These are phyloP conservation scores for Antrozous pallidus DNA, from an alignment of 2,797 vertebrate genomes.

Conservation along the genomic window DNA sequence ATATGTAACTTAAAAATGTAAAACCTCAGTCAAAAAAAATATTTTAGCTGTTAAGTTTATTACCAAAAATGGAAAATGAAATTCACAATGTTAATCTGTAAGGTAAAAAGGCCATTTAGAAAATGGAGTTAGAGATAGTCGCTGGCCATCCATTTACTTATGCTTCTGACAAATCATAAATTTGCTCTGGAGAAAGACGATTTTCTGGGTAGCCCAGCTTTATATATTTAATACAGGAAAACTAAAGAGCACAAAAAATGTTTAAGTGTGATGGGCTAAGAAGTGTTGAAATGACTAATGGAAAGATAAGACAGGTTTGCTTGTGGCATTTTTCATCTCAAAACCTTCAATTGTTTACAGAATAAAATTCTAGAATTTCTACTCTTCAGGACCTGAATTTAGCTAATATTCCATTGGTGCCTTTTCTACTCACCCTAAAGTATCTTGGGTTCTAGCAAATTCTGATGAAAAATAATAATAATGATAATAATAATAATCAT, in stretches of 20 bases:
- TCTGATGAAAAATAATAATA: not conserved
- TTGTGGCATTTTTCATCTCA: not conserved
- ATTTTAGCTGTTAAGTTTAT: conserved; percentile 42
- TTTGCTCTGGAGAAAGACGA: not conserved
- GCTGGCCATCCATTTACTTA: not conserved
- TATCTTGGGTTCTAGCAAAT: not conserved
- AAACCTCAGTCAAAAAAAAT: conserved; percentile 43
- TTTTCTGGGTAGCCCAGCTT: not conserved
- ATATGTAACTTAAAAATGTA: conserved; percentile 60
- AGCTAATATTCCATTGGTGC: not conserved
- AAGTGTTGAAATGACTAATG: not conserved
- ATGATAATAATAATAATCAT: not conserved
- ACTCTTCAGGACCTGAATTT: not conserved
- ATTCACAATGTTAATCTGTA: conserved; percentile 6
- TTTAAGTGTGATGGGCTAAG: not conserved
- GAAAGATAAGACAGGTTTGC: not conserved
- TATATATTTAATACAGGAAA: conserved; percentile 24
- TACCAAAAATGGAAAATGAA: conserved; percentile 43
- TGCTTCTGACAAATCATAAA: not conserved
- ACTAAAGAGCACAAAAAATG: not conserved
- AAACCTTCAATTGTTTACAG: not conserved
- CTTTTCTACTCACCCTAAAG: not conserved
- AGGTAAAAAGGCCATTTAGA: conserved; percentile 14
- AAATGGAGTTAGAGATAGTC: not conserved
- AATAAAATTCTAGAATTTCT: not conserved